Evolutionary conservation across 2,888 invertebrate genomes (phyloP), one percentile per base, ranked within the genome.

Genomic region (Entomobrya multifasciata): DNA sequence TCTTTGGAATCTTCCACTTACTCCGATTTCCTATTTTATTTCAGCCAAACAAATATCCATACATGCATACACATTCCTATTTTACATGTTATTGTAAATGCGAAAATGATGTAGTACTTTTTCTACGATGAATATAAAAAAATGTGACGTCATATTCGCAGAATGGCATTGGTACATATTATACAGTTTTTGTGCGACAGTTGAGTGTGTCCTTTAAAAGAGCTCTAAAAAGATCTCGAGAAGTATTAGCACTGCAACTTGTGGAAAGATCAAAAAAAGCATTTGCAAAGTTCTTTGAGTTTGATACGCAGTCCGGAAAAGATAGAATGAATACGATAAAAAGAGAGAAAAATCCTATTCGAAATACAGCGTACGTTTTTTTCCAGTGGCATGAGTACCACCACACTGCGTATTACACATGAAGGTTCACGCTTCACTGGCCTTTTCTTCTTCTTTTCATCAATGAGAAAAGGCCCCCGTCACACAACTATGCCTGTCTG

Each of bases 191-290:
- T 65, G 41, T 22, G 67, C 22, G 44, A 44, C 25, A 41, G 4
- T 13, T 67, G 65, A 67, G 44, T 44, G 15, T 3, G 8, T 62
- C n/a, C 36, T 17, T 30, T 62, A n/a, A 62, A 30, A 62, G 27
- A 30, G 15, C 27, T n/a, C 8, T 60, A 36, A 17, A 36, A 57
- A 3, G 1, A 57, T 65, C 17, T 65, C 0, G 20, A 44, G 22
- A n/a, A n/a, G n/a, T n/a, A 67, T 1, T 36, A 36, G 65, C 1
- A 55, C n/a, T 36, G 41, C n/a, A 17, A 67, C 55, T 76, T 57
- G 0, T 52, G 30, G 17, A 52, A 76, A 76, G 76, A 76, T 76
- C 76, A 76, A 76, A 74, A 57, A 57, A 52, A 57, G 76, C 55
- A 57, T 55, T 76, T 76, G 57, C 76, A 20, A n/a, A n/a, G 8